Evolutionary conservation across 2,888 invertebrate genomes (phyloP), one percentile per base, ranked within the genome.

Genomic region (Pilophorus perplexus): DNA sequence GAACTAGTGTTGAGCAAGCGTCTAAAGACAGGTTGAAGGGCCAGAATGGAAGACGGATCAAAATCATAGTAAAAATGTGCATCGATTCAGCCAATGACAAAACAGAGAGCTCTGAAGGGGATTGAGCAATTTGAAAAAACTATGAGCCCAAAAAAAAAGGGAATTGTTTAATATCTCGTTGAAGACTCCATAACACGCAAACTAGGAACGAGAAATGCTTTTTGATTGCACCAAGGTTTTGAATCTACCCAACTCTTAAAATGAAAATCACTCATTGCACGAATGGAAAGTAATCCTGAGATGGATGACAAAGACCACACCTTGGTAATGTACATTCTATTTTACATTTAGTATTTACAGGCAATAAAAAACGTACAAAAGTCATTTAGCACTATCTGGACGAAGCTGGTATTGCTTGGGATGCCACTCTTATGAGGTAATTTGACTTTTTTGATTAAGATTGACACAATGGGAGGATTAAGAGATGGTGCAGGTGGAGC

Each of bases 401-500:
- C 52, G 52, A 52, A 52, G 52, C 52, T 16, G 28, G 28, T 52
- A 52, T 52, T 52, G 52, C 52, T 52, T 16, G 52, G 52, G 52
- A 28, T 25, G 46, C 23, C 52, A 52, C 33, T 12, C 6, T 33
- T 33, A 33, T 6, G 52, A 52, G 52, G 52, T 52, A 52, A 25
- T 52, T 52, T 52, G 52, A 25, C 52, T 33, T 33, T n/a, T n/a
- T 52, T 52, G 52, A 52, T 52, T 52, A n/a, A n/a, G n/a, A n/a
- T 33, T 6, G 33, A 33, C 33, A 12, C 33, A 6, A 33, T n/a
- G 33, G 33, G 33, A 33, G 33, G 12, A 33, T 59, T 42, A 59
- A 5, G 59, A 59, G 16, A 59, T 42, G 14, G 42, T 27, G 16
- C 59, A 59, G 18, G 59, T 40, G n/a, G 59, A 59, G n/a, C 59